A percentile compares a stretch with the other conserved stretches of the same genome.
These are phyloP conservation scores for Myodes glareolus DNA, from an alignment of 2,113 vertebrate species.

Conservation along the genomic window DNA sequence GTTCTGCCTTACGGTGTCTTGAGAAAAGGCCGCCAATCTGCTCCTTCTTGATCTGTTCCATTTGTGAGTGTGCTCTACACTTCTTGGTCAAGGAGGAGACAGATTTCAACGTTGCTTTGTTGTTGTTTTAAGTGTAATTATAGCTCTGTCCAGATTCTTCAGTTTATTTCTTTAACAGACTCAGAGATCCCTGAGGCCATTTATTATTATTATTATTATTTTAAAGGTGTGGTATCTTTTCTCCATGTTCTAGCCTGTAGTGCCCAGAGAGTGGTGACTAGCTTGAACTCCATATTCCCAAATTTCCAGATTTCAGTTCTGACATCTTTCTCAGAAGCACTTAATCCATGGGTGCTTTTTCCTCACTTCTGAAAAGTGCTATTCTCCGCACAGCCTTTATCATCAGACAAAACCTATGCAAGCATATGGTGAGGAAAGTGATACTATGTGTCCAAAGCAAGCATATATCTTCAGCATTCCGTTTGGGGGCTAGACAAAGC, in stretches of 20 bases:
- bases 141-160: background rate
- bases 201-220: background rate
- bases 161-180: background rate
- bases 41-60: background rate
- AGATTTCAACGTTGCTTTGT: background rate
- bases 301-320: background rate
- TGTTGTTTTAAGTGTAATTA: background rate
- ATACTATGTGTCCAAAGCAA: background rate
- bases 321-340: background rate
- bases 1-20: background rate
- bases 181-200: background rate
- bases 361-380: background rate
- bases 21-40: background rate
- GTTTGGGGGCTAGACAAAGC: background rate
- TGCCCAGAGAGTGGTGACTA: background rate
- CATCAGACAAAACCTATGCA: background rate
- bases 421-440: background rate
- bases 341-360: background rate
- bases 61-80: background rate
- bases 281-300: background rate
- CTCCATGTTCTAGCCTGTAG: background rate
- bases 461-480: background rate
- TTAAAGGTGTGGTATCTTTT: background rate
- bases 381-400: background rate
- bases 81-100: background rate